Percentiles rank a stretch among this genome's conserved stretches.
These are phyloP conservation scores for Hemicrepidius hirtus DNA, from an alignment of 2,888 invertebrate species.

Conservation along the genomic window DNA sequence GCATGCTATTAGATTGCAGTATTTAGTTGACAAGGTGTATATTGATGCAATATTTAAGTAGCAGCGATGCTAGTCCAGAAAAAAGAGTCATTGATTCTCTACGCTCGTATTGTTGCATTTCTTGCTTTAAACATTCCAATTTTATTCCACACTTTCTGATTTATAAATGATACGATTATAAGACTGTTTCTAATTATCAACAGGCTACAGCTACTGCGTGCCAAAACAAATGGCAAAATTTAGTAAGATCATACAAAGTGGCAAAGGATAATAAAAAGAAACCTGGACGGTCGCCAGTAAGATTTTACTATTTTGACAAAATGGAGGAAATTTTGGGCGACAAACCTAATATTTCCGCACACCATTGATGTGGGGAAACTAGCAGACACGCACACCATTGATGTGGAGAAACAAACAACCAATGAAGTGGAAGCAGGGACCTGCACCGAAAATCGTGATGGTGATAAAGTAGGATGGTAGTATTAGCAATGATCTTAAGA, in stretches of 20 bases:
- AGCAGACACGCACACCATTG: background rate
- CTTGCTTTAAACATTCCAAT: background rate
- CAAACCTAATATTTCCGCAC: slow-evolving; percentile 7
- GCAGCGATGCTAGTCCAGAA: too few species aligned
- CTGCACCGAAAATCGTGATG: too few species aligned
- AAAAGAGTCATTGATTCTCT: too few species aligned
- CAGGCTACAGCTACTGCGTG: background rate
- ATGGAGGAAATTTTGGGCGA: background rate
- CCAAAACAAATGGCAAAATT: slow-evolving; percentile 7
- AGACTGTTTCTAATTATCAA: background rate
- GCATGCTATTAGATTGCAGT: too few species aligned
- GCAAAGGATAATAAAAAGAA: background rate
- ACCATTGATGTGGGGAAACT: background rate
- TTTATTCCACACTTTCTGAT: background rate
- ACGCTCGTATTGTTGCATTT: too few species aligned
- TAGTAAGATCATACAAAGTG: background rate
- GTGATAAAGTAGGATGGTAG: too few species aligned
- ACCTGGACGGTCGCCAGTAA: background rate
- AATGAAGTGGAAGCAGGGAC: background rate
- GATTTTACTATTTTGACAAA: background rate
- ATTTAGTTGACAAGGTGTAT: too few species aligned
- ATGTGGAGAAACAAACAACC: background rate
- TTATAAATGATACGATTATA: background rate
- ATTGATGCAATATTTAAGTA: too few species aligned
- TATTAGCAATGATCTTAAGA: too few species aligned